phyloP scores from a whole-genome alignment of 1,140 invertebrate species.

The Platyura marginata region DNA sequence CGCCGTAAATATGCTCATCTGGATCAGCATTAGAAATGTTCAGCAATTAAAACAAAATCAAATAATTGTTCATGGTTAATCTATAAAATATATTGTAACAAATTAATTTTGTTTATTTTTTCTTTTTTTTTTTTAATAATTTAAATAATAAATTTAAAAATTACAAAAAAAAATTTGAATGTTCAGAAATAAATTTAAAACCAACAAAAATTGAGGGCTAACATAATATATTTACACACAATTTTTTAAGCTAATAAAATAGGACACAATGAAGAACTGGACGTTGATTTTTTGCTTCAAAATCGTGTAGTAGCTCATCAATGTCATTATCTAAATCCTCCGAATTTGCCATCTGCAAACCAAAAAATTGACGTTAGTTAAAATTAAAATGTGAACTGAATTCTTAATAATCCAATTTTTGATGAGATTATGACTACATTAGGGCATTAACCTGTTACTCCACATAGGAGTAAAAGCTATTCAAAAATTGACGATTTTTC shows the following conservation, averaged over 20 bases:
- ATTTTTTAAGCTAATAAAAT: slow-evolving; percentile 89
- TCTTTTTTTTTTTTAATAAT: not conserved
- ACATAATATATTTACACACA: too few species aligned
- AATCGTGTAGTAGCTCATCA: slow-evolving; percentile 90
- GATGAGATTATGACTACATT: too few species aligned
- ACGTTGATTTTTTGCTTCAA: slow-evolving; percentile 75
- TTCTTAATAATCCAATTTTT: too few species aligned
- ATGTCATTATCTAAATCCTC: slow-evolving; percentile 97
- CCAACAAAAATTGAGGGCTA: too few species aligned
- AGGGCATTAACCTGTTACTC: too few species aligned
- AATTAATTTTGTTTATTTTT: too few species aligned
- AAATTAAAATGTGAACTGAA: too few species aligned
- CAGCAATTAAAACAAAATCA: too few species aligned
- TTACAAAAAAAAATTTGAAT: not conserved
- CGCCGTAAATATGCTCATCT: slow-evolving; percentile 59
- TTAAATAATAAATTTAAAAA: not conserved
- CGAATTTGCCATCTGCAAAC: slow-evolving; percentile 62
- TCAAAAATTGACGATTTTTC: too few species aligned
- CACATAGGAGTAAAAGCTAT: too few species aligned
- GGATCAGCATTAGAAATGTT: slow-evolving; percentile 56
- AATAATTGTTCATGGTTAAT: slow-evolving; percentile 5
- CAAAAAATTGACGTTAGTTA: slow-evolving; percentile 7
- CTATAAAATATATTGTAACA: slow-evolving; percentile 1
- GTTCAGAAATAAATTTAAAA: too few species aligned
- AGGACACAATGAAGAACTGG: slow-evolving; percentile 82